A percentile compares a stretch with the other conserved stretches of the same genome.
These are phyloP conservation scores for Condylura cristata DNA, from an alignment of 2,113 vertebrate species.

Conservation along the genomic window DNA sequence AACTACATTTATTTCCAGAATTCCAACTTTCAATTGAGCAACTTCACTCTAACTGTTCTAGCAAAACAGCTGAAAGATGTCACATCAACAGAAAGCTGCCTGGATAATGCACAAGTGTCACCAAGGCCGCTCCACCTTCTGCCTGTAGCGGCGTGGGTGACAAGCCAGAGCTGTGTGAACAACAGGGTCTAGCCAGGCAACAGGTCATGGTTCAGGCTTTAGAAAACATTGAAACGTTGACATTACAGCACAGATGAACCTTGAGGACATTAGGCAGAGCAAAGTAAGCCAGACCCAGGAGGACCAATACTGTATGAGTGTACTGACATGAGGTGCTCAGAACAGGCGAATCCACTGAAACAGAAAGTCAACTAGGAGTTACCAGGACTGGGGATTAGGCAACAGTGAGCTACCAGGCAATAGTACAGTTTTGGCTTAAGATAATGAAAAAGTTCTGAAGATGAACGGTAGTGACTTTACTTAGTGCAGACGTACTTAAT, in stretches of 20 bases:
- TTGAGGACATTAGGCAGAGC: neutral
- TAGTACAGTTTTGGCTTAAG: neutral
- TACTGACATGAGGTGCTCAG: neutral
- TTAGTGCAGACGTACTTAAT: neutral
- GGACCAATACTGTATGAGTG: neutral
- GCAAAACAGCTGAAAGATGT: neutral
- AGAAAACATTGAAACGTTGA: neutral
- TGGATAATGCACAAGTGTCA: neutral
- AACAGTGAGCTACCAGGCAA: neutral
- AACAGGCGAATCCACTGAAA: neutral
- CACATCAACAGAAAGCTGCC: neutral
- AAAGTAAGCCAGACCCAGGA: neutral
- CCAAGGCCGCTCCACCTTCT: neutral
- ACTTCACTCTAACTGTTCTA: neutral
- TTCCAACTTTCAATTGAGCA: constrained; percentile 31
- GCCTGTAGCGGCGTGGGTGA: neutral
- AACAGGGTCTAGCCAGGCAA: neutral
- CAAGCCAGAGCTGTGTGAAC: neutral
- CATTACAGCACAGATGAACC: neutral
- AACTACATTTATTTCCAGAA: constrained; percentile 30
- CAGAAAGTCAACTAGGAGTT: neutral
- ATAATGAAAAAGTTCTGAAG: neutral
- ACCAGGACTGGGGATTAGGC: neutral
- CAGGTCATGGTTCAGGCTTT: neutral
- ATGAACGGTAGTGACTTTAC: neutral